A percentile compares a stretch with the other conserved stretches of the same genome.
phyloP scores from a whole-genome alignment of 2,888 invertebrate genomes.

The Sphaerophoria taeniata region DNA sequence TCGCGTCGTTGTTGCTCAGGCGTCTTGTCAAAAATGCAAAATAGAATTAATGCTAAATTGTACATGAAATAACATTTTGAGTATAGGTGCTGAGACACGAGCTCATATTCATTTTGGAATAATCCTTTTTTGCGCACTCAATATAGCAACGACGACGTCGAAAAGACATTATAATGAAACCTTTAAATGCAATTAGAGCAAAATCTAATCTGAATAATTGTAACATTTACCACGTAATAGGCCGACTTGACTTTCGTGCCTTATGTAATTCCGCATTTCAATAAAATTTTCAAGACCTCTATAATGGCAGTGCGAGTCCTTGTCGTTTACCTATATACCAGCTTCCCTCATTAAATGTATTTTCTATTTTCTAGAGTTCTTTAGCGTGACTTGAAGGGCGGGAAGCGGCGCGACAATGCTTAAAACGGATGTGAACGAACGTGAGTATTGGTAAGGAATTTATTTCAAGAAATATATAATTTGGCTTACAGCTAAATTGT shows the following conservation, averaged over 20 bases:
- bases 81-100: constrained; percentile 28
- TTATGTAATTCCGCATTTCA: constrained; percentile 15
- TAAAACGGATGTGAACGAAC: not conserved
- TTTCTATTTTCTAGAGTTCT: constrained; percentile 48
- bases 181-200: constrained; percentile 65
- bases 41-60: constrained; percentile 22
- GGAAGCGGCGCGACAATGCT: too few relatives aligned
- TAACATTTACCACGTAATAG: constrained; percentile 67
- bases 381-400: not conserved
- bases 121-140: not conserved
- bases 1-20: not conserved
- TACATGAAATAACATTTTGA: constrained; percentile 34
- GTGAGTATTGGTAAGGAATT: constrained; percentile 24
- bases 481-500: constrained; percentile 31
- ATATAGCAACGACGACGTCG: constrained; percentile 15
- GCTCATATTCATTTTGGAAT: not conserved
- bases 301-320: too few relatives aligned
- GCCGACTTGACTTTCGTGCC: constrained; percentile 37
- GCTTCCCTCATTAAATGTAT: constrained; percentile 65
- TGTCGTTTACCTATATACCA: not conserved
- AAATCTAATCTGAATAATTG: constrained; percentile 69
- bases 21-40: constrained; percentile 5
- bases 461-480: constrained; percentile 22
- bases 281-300: constrained; percentile 54
- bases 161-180: constrained; percentile 15